phyloP scores from a whole-genome alignment of 2,797 vertebrate genomes.

The Coccyzus lansbergi region DNA sequence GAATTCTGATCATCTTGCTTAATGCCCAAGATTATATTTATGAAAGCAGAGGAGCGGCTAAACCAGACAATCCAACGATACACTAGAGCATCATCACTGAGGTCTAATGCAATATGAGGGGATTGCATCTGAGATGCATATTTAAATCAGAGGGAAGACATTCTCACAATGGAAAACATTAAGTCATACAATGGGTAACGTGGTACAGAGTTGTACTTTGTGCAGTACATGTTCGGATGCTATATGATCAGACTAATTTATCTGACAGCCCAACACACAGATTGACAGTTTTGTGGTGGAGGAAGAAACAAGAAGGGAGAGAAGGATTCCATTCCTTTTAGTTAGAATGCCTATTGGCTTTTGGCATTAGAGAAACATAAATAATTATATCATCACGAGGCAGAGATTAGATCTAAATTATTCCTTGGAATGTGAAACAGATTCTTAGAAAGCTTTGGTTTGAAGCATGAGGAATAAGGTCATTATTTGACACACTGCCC shows the following conservation, averaged over 20 bases:
- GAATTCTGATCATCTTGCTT: background rate
- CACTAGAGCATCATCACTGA: background rate
- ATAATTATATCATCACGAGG: background rate
- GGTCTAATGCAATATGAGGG: background rate
- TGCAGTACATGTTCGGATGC: background rate
- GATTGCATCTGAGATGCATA: background rate
- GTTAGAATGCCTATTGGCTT: background rate
- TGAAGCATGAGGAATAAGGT: background rate
- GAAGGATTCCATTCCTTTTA: background rate
- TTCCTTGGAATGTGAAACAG: background rate
- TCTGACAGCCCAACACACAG: background rate
- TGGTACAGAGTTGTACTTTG: background rate
- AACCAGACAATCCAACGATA: background rate
- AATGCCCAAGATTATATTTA: background rate
- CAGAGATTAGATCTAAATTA: conserved; percentile 14
- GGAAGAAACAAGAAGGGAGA: background rate
- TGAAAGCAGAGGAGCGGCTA: background rate
- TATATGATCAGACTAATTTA: background rate
- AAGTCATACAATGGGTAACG: accelerated
- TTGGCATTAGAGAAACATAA: conserved; percentile 9
- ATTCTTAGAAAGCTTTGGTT: background rate
- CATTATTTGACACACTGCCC: background rate
- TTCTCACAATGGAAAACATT: background rate
- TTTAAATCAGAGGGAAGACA: background rate
- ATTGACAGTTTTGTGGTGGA: background rate